phyloP scores from a whole-genome alignment of 2,797 vertebrate genomes.

The Ceryle rudis region DNA sequence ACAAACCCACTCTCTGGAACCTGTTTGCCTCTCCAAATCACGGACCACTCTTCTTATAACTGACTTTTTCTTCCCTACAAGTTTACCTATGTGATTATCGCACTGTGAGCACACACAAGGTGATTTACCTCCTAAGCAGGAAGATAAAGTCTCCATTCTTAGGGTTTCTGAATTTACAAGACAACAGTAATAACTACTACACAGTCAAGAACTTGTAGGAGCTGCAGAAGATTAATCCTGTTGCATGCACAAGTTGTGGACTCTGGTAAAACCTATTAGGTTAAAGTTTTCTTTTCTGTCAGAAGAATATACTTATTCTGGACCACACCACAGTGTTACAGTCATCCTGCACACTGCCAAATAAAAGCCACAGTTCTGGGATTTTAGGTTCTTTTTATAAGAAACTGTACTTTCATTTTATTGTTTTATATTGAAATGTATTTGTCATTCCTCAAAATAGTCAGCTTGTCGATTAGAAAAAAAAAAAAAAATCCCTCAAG shows the following conservation, averaged over 20 bases:
- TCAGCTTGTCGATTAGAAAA: not conserved
- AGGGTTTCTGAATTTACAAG: not conserved
- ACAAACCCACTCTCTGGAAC: not conserved
- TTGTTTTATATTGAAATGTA: not conserved
- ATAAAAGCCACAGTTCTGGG: not conserved
- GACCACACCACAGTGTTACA: not conserved
- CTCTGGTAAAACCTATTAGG: not conserved
- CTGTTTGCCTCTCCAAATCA: not conserved
- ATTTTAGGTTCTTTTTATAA: not conserved
- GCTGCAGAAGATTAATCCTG: not conserved
- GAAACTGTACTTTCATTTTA: not conserved
- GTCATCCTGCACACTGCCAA: not conserved
- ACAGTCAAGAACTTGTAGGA: not conserved
- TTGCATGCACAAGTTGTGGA: not conserved
- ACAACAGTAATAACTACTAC: not conserved
- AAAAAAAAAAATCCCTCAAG: not conserved
- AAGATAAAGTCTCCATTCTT: not conserved
- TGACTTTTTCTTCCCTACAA: not conserved
- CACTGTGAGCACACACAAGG: not conserved
- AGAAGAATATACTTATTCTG: not conserved
- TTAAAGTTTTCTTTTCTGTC: not conserved
- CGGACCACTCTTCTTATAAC: not conserved
- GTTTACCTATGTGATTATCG: not conserved
- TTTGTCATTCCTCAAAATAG: not conserved
- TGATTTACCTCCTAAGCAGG: not conserved